Conservation (phyloP, 1,140 invertebrate genomes). For the Magallana angulata region DNA sequence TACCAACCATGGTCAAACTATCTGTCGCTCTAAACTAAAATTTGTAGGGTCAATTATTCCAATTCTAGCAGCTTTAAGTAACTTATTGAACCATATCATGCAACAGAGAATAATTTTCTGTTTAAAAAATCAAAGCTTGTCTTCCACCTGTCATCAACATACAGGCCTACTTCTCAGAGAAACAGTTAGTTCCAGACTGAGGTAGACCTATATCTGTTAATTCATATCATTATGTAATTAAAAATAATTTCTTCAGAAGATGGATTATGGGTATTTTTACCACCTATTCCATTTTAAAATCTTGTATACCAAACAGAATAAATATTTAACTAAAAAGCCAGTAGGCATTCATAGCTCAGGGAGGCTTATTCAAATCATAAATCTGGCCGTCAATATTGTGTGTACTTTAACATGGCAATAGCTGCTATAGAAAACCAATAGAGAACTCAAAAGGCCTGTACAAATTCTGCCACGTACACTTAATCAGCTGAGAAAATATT, state of each 20-base stretch:
- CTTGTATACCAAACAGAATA: background rate
- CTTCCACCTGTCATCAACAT: too few species aligned
- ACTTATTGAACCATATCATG: too few species aligned
- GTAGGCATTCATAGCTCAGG: background rate
- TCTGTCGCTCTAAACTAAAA: too few species aligned
- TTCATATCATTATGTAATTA: conserved; percentile 4
- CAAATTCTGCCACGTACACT: background rate
- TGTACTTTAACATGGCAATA: background rate
- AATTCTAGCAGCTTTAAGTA: too few species aligned
- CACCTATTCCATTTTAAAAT: background rate
- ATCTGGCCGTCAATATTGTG: background rate
- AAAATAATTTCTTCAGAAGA: background rate
- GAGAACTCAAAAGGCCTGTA: background rate
- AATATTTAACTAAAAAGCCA: conserved; percentile 13
- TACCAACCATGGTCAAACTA: too few species aligned
- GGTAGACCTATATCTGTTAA: conserved; percentile 3
- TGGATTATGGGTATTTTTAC: background rate
- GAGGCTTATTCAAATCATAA: background rate
- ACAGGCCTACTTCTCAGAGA: too few species aligned
- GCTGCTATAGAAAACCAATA: background rate
- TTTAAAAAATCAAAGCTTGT: too few species aligned
- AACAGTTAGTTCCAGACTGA: background rate
- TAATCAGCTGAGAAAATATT: background rate
- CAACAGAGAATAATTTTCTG: too few species aligned
- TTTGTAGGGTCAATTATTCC: too few species aligned